Conservation (phyloP, 2,797 vertebrate genomes). For the Echiichthys vipera region DNA sequence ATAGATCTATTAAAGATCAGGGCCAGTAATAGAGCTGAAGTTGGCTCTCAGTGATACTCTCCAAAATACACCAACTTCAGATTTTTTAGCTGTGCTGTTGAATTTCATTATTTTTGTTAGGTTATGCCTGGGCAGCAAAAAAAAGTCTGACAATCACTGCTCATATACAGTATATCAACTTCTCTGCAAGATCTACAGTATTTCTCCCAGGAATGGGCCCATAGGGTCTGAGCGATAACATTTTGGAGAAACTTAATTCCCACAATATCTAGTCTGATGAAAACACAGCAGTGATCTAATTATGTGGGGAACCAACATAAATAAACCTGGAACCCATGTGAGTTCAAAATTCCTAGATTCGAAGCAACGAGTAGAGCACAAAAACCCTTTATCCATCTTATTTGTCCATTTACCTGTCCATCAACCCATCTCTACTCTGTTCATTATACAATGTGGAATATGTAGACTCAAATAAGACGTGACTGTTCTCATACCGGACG, state of each 20-base stretch:
- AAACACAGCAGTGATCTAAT: conserved; percentile 25
- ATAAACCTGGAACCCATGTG: conserved; percentile 6
- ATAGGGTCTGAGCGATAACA: conserved; percentile 18
- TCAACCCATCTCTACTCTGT: background rate
- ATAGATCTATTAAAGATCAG: conserved; percentile 44
- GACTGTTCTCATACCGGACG: too few relatives aligned
- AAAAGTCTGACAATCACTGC: background rate
- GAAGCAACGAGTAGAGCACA: background rate
- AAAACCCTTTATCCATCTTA: background rate
- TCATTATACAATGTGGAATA: background rate
- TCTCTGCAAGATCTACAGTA: conserved; percentile 12
- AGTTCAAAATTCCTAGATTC: background rate
- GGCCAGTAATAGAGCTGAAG: conserved; percentile 37
- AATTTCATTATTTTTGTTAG: conserved; percentile 37
- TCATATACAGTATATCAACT: background rate
- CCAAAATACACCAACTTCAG: conserved; percentile 35
- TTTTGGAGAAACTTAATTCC: conserved; percentile 40
- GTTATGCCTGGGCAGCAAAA: conserved; percentile 16
- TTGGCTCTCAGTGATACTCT: conserved; percentile 40
- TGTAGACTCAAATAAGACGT: background rate
- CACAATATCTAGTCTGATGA: conserved; percentile 17
- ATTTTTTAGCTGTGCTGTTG: conserved; percentile 35
- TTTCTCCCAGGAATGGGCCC: conserved; percentile 29
- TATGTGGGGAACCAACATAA: conserved; percentile 20
- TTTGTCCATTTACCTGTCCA: background rate